Percentiles rank a stretch among this genome's conserved stretches.
Conservation (phyloP, 2,113 vertebrate species). For the Setophaga petechia region DNA sequence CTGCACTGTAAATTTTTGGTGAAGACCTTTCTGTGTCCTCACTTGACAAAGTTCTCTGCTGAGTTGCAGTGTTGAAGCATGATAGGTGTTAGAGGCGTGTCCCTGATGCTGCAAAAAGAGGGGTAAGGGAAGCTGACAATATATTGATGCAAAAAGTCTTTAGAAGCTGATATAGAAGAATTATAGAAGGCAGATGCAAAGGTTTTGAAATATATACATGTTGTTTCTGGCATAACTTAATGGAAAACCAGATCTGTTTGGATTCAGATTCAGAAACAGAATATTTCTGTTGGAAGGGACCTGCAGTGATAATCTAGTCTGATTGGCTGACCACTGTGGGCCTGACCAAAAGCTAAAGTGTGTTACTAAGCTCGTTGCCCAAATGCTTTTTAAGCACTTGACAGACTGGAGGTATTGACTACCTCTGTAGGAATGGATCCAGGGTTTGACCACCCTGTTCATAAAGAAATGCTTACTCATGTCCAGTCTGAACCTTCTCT, state of each 20-base stretch:
- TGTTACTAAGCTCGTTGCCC: not conserved
- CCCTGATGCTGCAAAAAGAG: not conserved
- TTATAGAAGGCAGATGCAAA: not conserved
- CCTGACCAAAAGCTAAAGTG: not conserved
- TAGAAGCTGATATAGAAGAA: not conserved
- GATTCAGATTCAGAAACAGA: not conserved
- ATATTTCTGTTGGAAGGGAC: not conserved
- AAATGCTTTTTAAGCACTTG: not conserved
- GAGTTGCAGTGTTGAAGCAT: not conserved
- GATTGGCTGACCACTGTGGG: not conserved
- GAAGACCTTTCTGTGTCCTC: not conserved
- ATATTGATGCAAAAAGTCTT: not conserved
- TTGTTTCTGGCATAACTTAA: not conserved
- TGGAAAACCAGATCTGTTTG: not conserved
- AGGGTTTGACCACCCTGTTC: not conserved
- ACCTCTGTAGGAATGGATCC: not conserved
- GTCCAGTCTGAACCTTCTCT: not conserved
- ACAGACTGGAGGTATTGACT: not conserved
- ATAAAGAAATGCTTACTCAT: not conserved
- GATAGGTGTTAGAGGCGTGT: not conserved
- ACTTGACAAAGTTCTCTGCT: conserved; percentile 5
- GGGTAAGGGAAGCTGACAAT: not conserved
- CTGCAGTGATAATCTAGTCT: not conserved
- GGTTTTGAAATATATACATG: not conserved
- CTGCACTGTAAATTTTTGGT: not conserved